phyloP scores from a whole-genome alignment of 2,113 vertebrate genomes.

The Ophiodon elongatus region DNA sequence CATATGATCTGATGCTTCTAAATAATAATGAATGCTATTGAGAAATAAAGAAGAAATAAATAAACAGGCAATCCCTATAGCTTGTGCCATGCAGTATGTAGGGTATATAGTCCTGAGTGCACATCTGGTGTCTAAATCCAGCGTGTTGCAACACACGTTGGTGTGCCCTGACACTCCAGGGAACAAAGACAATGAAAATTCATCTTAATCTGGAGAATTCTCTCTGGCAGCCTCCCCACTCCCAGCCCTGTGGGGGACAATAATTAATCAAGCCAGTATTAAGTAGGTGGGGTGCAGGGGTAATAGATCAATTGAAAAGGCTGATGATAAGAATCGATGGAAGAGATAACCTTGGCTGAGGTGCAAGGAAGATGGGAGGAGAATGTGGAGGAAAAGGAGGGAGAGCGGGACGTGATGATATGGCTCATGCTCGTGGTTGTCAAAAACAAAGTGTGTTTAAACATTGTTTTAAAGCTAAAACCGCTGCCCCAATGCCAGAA shows the following conservation, averaged over 20 bases:
- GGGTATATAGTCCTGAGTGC: background rate
- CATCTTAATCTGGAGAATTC: slow-evolving; percentile 75
- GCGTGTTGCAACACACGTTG: slow-evolving; percentile 33
- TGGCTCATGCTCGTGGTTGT: slow-evolving; percentile 31
- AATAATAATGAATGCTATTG: slow-evolving; percentile 60
- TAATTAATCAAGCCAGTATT: slow-evolving; percentile 84
- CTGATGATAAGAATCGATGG: slow-evolving; percentile 85
- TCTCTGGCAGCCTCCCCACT: slow-evolving; percentile 59
- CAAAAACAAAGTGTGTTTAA: slow-evolving; percentile 40
- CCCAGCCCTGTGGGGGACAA: slow-evolving; percentile 66
- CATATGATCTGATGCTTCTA: slow-evolving; percentile 76
- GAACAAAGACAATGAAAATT: slow-evolving; percentile 72
- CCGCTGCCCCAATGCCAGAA: slow-evolving; percentile 13
- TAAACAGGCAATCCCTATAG: slow-evolving; percentile 12
- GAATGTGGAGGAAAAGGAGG: slow-evolving; percentile 18
- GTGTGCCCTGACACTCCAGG: slow-evolving; percentile 51
- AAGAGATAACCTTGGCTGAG: slow-evolving; percentile 84
- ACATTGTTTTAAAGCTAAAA: slow-evolving; percentile 35
- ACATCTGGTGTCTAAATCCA: slow-evolving; percentile 54
- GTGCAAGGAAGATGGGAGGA: slow-evolving; percentile 58
- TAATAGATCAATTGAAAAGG: slow-evolving; percentile 86
- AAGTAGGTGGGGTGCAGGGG: slow-evolving; percentile 79
- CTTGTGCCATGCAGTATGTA: background rate
- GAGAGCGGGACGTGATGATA: slow-evolving; percentile 43
- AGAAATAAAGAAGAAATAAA: slow-evolving; percentile 51